Percentiles rank a stretch among this genome's conserved stretches.
phyloP scores from a whole-genome alignment of 1,140 invertebrate genomes.

The Solenopsis fugax region DNA sequence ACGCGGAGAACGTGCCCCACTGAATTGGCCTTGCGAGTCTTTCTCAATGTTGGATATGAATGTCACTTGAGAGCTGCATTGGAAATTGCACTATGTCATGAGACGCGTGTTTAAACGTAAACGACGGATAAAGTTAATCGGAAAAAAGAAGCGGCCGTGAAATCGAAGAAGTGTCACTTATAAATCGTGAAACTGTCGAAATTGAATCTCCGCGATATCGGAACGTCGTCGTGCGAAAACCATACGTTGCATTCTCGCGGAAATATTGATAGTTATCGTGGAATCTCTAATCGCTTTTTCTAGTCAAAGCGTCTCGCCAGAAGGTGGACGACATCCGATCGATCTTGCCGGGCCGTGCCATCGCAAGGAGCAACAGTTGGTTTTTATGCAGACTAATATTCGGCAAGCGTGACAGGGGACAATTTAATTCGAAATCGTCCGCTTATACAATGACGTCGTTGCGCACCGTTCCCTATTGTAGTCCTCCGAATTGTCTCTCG shows the following conservation, averaged over 20 bases:
- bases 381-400: constrained; percentile 79
- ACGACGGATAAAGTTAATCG: constrained; percentile 25
- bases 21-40: constrained; percentile 32
- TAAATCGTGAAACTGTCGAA: not conserved
- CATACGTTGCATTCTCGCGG: constrained; percentile 28
- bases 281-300: constrained; percentile 25
- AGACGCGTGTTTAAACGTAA: constrained; percentile 36
- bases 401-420: constrained; percentile 74
- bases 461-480: constrained; percentile 8
- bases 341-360: constrained; percentile 66
- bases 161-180: not conserved
- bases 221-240: not conserved
- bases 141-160: not conserved
- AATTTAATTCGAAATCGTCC: constrained; percentile 73
- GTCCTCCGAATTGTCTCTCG: constrained; percentile 14
- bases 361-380: constrained; percentile 77
- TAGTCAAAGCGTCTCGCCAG: constrained; percentile 3
- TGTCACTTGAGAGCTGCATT: constrained; percentile 30
- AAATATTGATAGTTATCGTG: constrained; percentile 64
- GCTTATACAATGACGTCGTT: constrained; percentile 52
- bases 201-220: constrained; percentile 26
- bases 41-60: constrained; percentile 27
- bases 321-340: constrained; percentile 73
- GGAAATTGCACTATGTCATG: constrained; percentile 20
- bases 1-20: constrained; percentile 17